Evolutionary conservation across 1,140 invertebrate genomes (phyloP), one percentile per base, ranked within the genome.

Genomic region (Tribolium castaneum): DNA sequence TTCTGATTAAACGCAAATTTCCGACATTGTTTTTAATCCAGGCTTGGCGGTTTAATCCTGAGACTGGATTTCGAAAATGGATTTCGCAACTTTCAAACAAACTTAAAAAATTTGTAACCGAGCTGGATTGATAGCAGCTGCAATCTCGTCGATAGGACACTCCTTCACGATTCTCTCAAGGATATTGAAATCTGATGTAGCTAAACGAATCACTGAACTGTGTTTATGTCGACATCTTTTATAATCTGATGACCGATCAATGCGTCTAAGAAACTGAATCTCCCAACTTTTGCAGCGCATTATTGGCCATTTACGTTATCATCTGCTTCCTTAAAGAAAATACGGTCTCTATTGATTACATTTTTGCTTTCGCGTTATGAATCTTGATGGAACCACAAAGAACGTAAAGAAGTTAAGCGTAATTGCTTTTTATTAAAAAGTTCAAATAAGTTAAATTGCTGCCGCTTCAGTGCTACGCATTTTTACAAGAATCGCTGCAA

Each of bases 151-250:
- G 30, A 66, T 34, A 13, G 59, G 30, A 66, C 35, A 34, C 30
- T 66, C 12, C 59, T 35, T 14, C 25, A 35, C 9, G 59, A 66
- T 66, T 66, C 59, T 66, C 59, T 66, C 30, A 66, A 66, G 59
- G 59, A 66, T 66, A 66, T 66, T 66, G 59, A 66, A 66, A 66
- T 66, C 59, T 66, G 59, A 66, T 35, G 59, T 66, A 34, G 30
- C 59, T 14, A 66, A 66, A 66, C 59, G 59, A 66, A 66, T n/a
- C 59, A 66, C 59, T 66, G 59, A 66, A 66, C 25, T 66, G 30
- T 66, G 59, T 66, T 66, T 66, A 66, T 66, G 59, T 66, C 25
- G 59, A 66, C 59, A 66, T 66, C 30, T 66, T 66, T 66, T 66
- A 66, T 35, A 66, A 66, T 66, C 59, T 66, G 30, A 66, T 66